Evolutionary conservation across 2,797 vertebrate genomes (phyloP).

Genomic region (Myotis myotis): DNA sequence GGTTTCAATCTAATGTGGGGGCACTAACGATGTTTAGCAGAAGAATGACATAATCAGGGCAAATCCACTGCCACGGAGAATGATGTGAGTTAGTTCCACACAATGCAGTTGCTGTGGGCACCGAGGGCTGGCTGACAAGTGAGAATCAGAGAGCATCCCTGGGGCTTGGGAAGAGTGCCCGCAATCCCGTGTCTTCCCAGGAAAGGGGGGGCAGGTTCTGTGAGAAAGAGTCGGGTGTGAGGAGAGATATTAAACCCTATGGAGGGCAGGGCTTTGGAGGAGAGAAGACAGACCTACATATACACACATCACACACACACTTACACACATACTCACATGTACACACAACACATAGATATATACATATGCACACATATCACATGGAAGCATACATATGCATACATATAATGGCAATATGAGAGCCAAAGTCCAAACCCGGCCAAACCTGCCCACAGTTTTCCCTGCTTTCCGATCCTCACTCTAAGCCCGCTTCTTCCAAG

Average conservation of each 20-base stretch:
- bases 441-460: background rate
- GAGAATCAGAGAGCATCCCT: background rate
- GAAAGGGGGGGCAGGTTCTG: constrained; percentile 20
- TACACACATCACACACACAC: background rate
- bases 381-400: background rate
- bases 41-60: background rate
- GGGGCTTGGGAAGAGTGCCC: background rate
- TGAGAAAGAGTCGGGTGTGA: background rate
- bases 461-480: background rate
- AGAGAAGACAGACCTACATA: background rate
- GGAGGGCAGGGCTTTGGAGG: background rate
- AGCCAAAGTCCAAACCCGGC: background rate
- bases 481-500: background rate
- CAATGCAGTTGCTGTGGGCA: background rate
- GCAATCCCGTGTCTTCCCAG: background rate
- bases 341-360: background rate
- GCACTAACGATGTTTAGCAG: background rate
- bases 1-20: background rate
- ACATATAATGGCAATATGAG: background rate
- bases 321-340: background rate
- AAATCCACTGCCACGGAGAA: background rate
- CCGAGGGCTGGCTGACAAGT: background rate
- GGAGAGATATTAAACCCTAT: background rate
- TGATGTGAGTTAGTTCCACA: background rate
- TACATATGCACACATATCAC: background rate